These are phyloP conservation scores for Drosophila paramelanica DNA, from an alignment of 2,888 invertebrate species.

Conservation along the genomic window DNA sequence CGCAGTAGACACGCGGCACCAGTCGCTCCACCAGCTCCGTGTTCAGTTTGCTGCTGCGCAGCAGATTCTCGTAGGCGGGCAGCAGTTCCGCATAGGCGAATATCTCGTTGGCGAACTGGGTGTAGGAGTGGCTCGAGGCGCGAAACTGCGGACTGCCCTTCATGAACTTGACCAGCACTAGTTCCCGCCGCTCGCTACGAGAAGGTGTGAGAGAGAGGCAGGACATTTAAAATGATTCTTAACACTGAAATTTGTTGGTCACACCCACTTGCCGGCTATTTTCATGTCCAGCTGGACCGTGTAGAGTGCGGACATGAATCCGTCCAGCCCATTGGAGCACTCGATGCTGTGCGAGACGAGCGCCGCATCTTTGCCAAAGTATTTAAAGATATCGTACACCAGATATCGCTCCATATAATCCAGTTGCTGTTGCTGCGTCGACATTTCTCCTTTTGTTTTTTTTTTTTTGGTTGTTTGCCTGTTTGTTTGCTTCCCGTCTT, in stretches of 20 bases:
- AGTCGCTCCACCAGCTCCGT: constrained; percentile 62
- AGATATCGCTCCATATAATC: constrained; percentile 74
- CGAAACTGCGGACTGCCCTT: constrained; percentile 81
- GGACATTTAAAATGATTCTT: no score
- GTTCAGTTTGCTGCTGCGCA: constrained; percentile 59
- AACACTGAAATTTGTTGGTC: not conserved
- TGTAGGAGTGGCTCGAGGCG: constrained; percentile 76
- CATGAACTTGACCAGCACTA: constrained; percentile 83
- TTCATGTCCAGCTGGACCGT: constrained; percentile 67
- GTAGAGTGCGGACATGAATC: constrained; percentile 83
- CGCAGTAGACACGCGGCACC: constrained; percentile 73
- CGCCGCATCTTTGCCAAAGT: constrained; percentile 62
- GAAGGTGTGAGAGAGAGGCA: not conserved
- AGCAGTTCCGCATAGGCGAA: constrained; percentile 80
- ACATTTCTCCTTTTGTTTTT: constrained; percentile 24
- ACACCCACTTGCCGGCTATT: constrained; percentile 48
- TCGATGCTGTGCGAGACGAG: constrained; percentile 61
- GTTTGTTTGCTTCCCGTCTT: not conserved
- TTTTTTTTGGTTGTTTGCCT: not conserved
- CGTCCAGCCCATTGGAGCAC: constrained; percentile 80
- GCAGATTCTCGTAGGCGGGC: constrained; percentile 77
- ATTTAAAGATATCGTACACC: constrained; percentile 73
- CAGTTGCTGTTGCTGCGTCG: constrained; percentile 58
- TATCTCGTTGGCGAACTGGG: constrained; percentile 83
- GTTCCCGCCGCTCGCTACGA: constrained; percentile 49